Conservation (phyloP, 1,140 invertebrate genomes). For the Pomacea maculata region DNA sequence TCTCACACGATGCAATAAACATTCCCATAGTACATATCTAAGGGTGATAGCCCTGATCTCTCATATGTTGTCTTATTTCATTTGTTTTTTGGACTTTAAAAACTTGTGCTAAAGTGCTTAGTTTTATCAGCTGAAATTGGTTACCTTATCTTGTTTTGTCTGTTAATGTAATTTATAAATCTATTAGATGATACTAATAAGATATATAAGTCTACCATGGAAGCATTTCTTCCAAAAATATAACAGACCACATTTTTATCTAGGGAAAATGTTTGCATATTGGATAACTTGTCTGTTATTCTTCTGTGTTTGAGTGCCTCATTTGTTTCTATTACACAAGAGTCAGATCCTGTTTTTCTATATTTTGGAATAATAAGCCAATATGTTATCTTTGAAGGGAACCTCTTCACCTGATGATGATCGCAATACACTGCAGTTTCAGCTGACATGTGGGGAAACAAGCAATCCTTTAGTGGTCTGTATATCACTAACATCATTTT, state of each 20-base stretch:
- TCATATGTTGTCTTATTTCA: too few species aligned
- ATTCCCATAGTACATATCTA: too few species aligned
- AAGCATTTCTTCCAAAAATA: not conserved
- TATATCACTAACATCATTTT: not conserved
- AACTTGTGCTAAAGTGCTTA: too few species aligned
- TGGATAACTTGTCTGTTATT: not conserved
- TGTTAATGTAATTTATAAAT: too few species aligned
- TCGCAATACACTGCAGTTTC: slow-evolving; percentile 6
- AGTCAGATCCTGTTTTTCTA: not conserved
- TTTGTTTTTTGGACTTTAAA: too few species aligned
- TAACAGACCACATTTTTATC: not conserved
- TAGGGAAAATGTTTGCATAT: not conserved
- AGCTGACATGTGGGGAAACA: not conserved
- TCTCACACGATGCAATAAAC: too few species aligned
- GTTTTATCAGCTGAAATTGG: too few species aligned
- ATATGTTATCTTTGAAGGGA: not conserved
- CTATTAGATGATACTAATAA: too few species aligned
- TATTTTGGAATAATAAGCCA: not conserved
- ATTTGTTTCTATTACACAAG: not conserved
- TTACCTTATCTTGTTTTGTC: too few species aligned
- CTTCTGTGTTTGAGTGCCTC: not conserved
- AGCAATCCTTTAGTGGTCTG: not conserved
- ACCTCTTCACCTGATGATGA: not conserved
- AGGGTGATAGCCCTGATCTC: too few species aligned
- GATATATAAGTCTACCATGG: too few species aligned